Conservation (phyloP, 2,888 invertebrate genomes). For the Onthophagus sagittarius region DNA sequence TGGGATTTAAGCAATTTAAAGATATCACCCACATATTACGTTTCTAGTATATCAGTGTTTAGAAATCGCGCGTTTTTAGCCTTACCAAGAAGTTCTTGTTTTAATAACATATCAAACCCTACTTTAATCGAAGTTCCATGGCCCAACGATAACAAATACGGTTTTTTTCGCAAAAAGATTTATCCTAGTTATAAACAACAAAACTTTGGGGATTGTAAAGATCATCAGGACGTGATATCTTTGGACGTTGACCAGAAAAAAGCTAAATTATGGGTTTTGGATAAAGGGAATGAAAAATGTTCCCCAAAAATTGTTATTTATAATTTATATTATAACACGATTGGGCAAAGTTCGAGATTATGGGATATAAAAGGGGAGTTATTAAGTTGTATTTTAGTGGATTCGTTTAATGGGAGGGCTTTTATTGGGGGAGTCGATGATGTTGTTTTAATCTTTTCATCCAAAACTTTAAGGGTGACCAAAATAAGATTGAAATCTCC, state of each 20-base stretch:
- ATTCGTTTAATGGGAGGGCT: slow-evolving; percentile 41
- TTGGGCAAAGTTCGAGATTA: slow-evolving; percentile 28
- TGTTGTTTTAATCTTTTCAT: slow-evolving; percentile 36
- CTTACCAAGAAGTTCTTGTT: slow-evolving; percentile 43
- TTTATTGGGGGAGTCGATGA: slow-evolving; percentile 43
- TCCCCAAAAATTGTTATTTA: slow-evolving; percentile 47
- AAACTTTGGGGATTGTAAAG: slow-evolving; percentile 37
- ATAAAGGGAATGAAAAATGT: slow-evolving; percentile 44
- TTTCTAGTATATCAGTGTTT: slow-evolving; percentile 46
- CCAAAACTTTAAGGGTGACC: slow-evolving; percentile 41
- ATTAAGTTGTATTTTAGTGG: slow-evolving; percentile 41
- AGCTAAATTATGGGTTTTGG: slow-evolving; percentile 50
- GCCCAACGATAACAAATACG: slow-evolving; percentile 34
- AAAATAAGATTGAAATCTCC: slow-evolving; percentile 35
- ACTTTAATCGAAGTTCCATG: slow-evolving; percentile 47
- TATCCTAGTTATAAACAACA: slow-evolving; percentile 29
- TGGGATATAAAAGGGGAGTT: slow-evolving; percentile 32
- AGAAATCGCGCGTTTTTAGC: slow-evolving; percentile 47
- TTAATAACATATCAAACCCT: slow-evolving; percentile 35
- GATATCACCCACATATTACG: slow-evolving; percentile 35
- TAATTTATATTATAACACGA: slow-evolving; percentile 41
- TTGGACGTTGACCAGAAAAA: slow-evolving; percentile 44
- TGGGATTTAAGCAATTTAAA: slow-evolving; percentile 35
- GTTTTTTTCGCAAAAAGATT: slow-evolving; percentile 20
- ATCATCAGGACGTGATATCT: slow-evolving; percentile 45